A percentile compares a stretch with the other conserved stretches of the same genome.
Evolutionary conservation across 2,888 invertebrate genomes (phyloP).

Genomic region (Phyllotreta striolata): DNA sequence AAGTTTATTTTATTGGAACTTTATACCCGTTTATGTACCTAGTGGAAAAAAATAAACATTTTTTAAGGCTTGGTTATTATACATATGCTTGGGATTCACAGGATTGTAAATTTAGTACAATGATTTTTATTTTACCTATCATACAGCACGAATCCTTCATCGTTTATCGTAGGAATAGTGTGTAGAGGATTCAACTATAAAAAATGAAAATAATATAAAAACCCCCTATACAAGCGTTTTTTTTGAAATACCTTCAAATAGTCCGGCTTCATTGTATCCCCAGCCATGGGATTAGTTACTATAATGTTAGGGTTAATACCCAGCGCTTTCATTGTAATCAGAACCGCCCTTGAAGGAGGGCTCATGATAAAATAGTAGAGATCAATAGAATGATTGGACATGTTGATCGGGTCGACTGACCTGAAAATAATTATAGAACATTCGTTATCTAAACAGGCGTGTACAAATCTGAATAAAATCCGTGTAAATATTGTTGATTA

Average conservation of each 20-base stretch:
- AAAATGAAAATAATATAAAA: slow-evolving; percentile 31
- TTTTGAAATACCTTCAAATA: slow-evolving; percentile 69
- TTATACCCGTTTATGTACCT: no score
- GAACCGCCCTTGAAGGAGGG: slow-evolving; percentile 69
- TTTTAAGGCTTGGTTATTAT: no score
- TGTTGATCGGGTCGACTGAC: slow-evolving; percentile 46
- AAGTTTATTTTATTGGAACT: no score
- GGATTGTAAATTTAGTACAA: no score
- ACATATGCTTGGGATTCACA: no score
- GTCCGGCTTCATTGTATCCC: slow-evolving; percentile 72
- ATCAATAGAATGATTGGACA: slow-evolving; percentile 60
- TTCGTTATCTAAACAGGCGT: neutral
- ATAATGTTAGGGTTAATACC: slow-evolving; percentile 74
- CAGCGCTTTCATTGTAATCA: slow-evolving; percentile 70
- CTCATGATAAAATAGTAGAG: slow-evolving; percentile 73
- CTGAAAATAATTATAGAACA: slow-evolving; percentile 38
- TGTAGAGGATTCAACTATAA: slow-evolving; percentile 76
- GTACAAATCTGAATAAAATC: neutral
- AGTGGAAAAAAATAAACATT: no score
- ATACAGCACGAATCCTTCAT: slow-evolving; percentile 74
- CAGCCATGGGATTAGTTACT: slow-evolving; percentile 66
- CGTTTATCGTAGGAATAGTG: slow-evolving; percentile 75
- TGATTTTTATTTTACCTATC: slow-evolving; percentile 65
- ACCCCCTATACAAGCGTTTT: neutral
- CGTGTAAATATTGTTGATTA: no score